Conservation (phyloP, 2,888 invertebrate genomes). For the Eledona agricola region DNA sequence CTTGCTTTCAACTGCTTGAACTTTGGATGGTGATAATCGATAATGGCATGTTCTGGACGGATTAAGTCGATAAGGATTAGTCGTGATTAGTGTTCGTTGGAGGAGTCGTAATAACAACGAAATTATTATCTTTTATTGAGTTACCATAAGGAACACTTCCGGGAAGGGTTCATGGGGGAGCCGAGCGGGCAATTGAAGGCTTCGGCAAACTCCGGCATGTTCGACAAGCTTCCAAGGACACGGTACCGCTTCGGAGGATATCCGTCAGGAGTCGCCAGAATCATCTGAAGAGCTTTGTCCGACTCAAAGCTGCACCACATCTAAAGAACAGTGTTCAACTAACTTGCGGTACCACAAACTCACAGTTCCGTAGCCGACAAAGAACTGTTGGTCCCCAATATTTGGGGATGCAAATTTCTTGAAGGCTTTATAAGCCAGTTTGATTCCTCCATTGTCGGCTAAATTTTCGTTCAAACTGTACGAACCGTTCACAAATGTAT, state of each 20-base stretch:
- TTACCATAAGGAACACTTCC: slow-evolving; percentile 60
- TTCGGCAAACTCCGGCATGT: slow-evolving; percentile 58
- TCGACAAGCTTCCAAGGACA: slow-evolving; percentile 58
- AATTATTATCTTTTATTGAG: neutral
- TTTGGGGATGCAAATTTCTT: slow-evolving; percentile 40
- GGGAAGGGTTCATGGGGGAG: slow-evolving; percentile 57
- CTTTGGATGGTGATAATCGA: too few species aligned
- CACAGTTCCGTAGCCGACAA: slow-evolving; percentile 60
- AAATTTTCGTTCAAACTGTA: slow-evolving; percentile 63
- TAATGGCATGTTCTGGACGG: too few species aligned
- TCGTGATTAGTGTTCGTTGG: too few species aligned
- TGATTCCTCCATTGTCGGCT: slow-evolving; percentile 61
- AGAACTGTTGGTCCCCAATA: slow-evolving; percentile 57
- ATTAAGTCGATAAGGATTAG: too few species aligned
- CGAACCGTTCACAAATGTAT: slow-evolving; percentile 60
- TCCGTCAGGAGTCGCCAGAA: neutral
- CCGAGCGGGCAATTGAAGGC: slow-evolving; percentile 57
- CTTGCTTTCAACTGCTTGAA: too few species aligned
- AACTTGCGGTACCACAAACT: slow-evolving; percentile 30
- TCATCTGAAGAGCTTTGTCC: neutral
- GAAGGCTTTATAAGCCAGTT: slow-evolving; percentile 56
- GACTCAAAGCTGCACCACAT: slow-evolving; percentile 28
- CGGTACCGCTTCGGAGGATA: slow-evolving; percentile 57
- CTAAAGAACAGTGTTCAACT: slow-evolving; percentile 2
- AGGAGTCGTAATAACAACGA: neutral